Base-by-base conservation (phyloP, 2,888 invertebrate genomes). In the Euphydryas editha region DNA sequence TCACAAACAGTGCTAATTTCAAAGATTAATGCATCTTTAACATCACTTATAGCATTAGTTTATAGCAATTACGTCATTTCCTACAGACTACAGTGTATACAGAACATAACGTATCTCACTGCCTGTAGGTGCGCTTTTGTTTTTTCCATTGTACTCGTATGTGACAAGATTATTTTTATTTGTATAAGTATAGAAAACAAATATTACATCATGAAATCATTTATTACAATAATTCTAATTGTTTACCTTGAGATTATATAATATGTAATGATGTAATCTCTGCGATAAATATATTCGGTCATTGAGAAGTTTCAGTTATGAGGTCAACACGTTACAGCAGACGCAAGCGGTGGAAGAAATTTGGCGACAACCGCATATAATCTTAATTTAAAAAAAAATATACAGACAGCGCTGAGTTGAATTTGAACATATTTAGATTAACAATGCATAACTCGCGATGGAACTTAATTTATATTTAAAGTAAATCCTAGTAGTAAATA, bases 11-110 rank as follows among this genome's bases (percentile, higher is more conserved):
- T 24, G 15, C n/a, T 24, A 30, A n/a, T 30, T 36, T n/a, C n/a
- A 36, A 49, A 24, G 30, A 30, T n/a, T 21, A 54, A 24, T 36
- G 11, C 17, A 17, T 36, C 36, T 54, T 54, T 30, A 11, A 24
- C 49, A 51, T 51, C 49, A 36, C 17, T 36, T 54, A 36, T 54
- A 54, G 36, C 36, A 54, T 30, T 36, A 15, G 21, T 49, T 21
- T 18, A n/a, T 10, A 47, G 47, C 5, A 51, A 24, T 36, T 36
- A 54, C 8, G 30, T 36, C 11, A 54, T 5, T 36, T 24, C 17
- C 17, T 17, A 54, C 30, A 15, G 11, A 8, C 17, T 36, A 15
- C 36, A 17, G 21, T 36, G 30, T 54, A 54, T n/a, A n/a, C n/a
- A n/a, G n/a, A n/a, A 54, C 30, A 36, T 36, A 36, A 17, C 0